Base-by-base conservation (phyloP, 1,140 invertebrate species). In the Pachypeltis micranthus region DNA sequence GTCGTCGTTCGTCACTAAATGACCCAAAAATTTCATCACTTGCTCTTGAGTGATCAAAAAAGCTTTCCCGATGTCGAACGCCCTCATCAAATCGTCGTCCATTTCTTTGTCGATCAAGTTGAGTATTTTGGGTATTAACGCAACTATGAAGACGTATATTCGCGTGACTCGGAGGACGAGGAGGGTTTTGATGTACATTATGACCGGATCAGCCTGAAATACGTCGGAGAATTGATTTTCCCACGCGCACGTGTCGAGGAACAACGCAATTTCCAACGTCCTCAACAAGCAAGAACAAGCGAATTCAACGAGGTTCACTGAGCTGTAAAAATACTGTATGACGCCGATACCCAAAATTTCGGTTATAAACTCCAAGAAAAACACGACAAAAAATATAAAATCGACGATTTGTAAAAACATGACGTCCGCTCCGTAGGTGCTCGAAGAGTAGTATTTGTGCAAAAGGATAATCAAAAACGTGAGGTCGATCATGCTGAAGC, bases 31-130 rank as follows among this genome's bases (percentile, higher is more conserved):
- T 54, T 62, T 62, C 26, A 62, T 44, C 1, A 47, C 44, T 62
- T 39, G 34, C 16, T 62, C 60, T 27, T 62, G 19, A 10, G 39
- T 39, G 24, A 62, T 51, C n/a, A 62, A 23, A 51, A 19, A 62
- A 16, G 60, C 60, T 54, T 62, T 62, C 1, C 60, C 60, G n/a
- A 62, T 62, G 24, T 62, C 60, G 44, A 54, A 62, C 19, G 16
- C 3, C 19, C 54, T 44, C 24, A 62, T 47, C 16, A 62, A 23
- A 54, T 44, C 44, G 14, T 62, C 44, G 44, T 62, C 60, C 39
- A 62, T 59, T 59, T 59, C n/a, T 23, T 23, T 28, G 27, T 59
- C 57, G 19, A 59, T 23, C 26, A 59, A 29, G 25, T 59, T 59
- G 3, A 59, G 24, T 23, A 59, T 34, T 34, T 59, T 59, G 10